A percentile compares a stretch with the other conserved stretches of the same genome.
These are phyloP conservation scores for Campoletis sonorensis DNA, from an alignment of 1,140 invertebrate species.

Conservation along the genomic window DNA sequence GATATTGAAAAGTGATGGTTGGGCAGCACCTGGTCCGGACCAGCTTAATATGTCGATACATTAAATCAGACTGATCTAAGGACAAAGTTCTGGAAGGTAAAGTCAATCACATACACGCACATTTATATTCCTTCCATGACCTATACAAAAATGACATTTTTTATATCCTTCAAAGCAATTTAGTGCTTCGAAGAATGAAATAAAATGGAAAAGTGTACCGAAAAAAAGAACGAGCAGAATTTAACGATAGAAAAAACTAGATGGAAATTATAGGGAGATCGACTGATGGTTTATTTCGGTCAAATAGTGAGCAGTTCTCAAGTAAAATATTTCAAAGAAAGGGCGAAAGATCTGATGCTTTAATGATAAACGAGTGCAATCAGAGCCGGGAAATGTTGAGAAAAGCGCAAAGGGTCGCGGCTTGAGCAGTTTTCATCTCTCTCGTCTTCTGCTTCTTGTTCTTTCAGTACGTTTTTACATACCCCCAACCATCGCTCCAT, in stretches of 20 bases:
- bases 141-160: background rate
- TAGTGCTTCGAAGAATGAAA: constrained; percentile 56
- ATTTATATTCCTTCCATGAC: background rate
- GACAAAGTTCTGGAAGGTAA: background rate
- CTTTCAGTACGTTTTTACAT: constrained; percentile 24
- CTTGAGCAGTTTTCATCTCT: constrained; percentile 60
- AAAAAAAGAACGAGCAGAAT: background rate
- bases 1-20: constrained; percentile 35
- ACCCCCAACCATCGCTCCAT: background rate
- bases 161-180: constrained; percentile 60
- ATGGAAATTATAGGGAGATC: background rate
- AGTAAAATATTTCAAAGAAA: constrained; percentile 4
- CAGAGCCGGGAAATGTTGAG: constrained; percentile 65
- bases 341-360: constrained; percentile 14
- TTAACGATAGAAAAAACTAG: constrained; percentile 36
- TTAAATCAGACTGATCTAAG: background rate
- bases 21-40: constrained; percentile 27
- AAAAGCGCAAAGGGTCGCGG: constrained; percentile 64
- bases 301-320: background rate
- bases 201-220: constrained; percentile 16
- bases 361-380: background rate
- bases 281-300: no score
- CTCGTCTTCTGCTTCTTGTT: constrained; percentile 41
- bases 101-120: constrained; percentile 30
- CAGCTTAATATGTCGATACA: constrained; percentile 36